These are phyloP conservation scores for Wiebesia pumilae DNA, from an alignment of 1,140 invertebrate species.

Conservation along the genomic window DNA sequence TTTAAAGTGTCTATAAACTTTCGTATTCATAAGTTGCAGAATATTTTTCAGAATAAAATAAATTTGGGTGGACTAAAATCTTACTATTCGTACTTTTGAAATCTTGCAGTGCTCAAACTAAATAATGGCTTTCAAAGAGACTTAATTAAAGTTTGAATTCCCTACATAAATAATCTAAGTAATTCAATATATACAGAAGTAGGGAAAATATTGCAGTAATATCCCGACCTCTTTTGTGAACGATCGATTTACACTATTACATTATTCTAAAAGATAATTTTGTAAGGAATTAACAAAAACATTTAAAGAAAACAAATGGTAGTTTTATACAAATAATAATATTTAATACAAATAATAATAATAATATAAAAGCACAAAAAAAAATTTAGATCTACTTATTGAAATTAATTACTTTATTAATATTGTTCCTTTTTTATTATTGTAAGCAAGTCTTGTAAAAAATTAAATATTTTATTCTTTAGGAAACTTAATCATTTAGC, in stretches of 20 bases:
- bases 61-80: neutral
- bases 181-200: slow-evolving; percentile 1
- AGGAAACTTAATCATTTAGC: too few species aligned
- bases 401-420: too few species aligned
- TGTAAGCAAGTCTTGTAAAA: too few species aligned
- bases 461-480: too few species aligned
- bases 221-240: neutral
- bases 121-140: slow-evolving; percentile 18
- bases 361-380: too few species aligned
- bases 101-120: neutral
- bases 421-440: too few species aligned
- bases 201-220: neutral
- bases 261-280: too few species aligned
- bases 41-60: neutral
- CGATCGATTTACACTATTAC: neutral
- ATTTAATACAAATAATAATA: too few species aligned
- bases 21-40: slow-evolving; percentile 7
- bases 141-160: slow-evolving; percentile 15
- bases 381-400: too few species aligned
- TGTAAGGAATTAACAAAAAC: too few species aligned
- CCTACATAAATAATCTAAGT: slow-evolving; percentile 12
- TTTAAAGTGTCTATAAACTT: neutral
- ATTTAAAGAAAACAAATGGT: too few species aligned
- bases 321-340: too few species aligned
- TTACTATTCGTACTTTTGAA: neutral